These are phyloP conservation scores for Passer montanus DNA, from an alignment of 2,113 vertebrate species.

Conservation along the genomic window DNA sequence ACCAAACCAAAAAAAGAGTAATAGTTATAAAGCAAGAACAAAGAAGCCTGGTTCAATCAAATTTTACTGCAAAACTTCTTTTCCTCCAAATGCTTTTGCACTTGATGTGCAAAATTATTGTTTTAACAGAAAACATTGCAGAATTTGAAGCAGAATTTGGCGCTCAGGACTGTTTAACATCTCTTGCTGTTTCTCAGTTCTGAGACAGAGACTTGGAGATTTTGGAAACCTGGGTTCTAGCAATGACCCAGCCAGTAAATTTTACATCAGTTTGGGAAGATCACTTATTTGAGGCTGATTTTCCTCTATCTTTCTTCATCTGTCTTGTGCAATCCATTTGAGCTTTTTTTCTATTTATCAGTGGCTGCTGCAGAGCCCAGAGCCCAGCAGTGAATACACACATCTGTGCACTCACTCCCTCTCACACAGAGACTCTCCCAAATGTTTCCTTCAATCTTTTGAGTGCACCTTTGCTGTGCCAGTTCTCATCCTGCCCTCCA, in stretches of 20 bases:
- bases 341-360: background rate
- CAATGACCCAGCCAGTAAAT: background rate
- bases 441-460: background rate
- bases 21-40: background rate
- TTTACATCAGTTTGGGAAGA: background rate
- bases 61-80: background rate
- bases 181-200: background rate
- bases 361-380: background rate
- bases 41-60: background rate
- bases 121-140: background rate
- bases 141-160: background rate
- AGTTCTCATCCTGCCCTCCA: background rate
- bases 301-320: background rate
- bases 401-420: background rate
- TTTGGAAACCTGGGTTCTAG: background rate
- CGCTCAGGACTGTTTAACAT: rapidly evolving
- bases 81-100: background rate
- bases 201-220: background rate
- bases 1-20: background rate
- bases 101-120: background rate
- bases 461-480: background rate
- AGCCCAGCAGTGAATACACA: background rate
- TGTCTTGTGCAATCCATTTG: background rate
- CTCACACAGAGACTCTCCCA: background rate
- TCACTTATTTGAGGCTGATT: background rate